A percentile compares a stretch with the other conserved stretches of the same genome.
These are phyloP conservation scores for Cassiopea xamachana DNA, from an alignment of 30 jellyfish, hydroid and myxozoan species.

Conservation along the genomic window DNA sequence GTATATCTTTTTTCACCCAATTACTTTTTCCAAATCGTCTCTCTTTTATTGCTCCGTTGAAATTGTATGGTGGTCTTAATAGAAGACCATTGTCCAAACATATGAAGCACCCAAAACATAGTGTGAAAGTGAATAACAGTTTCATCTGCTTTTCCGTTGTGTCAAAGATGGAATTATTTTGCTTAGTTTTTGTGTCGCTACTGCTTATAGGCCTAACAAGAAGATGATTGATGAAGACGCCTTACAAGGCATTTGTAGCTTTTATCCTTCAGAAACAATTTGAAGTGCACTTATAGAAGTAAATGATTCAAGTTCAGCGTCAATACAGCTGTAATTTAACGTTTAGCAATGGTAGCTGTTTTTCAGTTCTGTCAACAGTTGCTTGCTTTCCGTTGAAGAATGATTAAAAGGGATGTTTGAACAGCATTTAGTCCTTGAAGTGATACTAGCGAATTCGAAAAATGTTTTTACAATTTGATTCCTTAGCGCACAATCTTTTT, in stretches of 20 bases:
- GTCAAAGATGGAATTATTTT: neutral
- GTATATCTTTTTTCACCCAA: neutral
- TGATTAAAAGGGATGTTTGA: neutral
- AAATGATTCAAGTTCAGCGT: too few relatives aligned
- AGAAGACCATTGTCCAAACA: slow-evolving; percentile 10
- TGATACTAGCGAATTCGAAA: too few relatives aligned
- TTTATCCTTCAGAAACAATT: too few relatives aligned
- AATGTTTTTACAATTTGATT: too few relatives aligned
- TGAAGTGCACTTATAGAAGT: too few relatives aligned
- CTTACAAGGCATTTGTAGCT: too few relatives aligned
- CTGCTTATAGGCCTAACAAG: too few relatives aligned
- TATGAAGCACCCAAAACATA: neutral
- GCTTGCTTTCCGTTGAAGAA: neutral
- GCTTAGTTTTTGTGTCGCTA: too few relatives aligned
- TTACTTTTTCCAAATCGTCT: neutral
- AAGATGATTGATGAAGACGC: too few relatives aligned
- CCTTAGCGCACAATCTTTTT: too few relatives aligned
- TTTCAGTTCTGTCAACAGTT: neutral
- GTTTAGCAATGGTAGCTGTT: neutral
- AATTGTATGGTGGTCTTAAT: slow-evolving; percentile 31
- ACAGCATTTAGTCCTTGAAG: neutral
- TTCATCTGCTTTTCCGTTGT: neutral
- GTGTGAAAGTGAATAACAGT: neutral
- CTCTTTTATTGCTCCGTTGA: neutral
- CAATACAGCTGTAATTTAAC: neutral